Percentiles rank a stretch among this genome's conserved stretches.
Conservation (phyloP, 2,888 invertebrate genomes). For the Cryptus armator region DNA sequence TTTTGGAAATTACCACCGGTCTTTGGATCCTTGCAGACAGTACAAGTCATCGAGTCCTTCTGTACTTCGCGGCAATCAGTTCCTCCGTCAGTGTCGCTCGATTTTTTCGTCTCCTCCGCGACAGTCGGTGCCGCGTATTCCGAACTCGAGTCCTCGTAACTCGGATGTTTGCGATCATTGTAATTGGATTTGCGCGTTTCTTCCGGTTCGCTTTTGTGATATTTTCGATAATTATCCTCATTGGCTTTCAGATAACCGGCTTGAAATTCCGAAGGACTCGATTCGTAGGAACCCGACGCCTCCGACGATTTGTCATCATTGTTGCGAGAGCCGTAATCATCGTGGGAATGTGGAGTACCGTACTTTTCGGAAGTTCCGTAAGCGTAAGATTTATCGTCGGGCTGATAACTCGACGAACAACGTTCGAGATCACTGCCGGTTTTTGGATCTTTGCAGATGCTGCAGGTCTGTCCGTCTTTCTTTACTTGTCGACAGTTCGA, state of each 20-base stretch:
- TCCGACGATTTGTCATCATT: slow-evolving; percentile 32
- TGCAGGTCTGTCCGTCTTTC: slow-evolving; percentile 85
- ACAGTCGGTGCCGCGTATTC: slow-evolving; percentile 14
- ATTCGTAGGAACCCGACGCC: slow-evolving; percentile 17
- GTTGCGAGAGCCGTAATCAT: background rate
- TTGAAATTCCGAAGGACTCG: slow-evolving; percentile 25
- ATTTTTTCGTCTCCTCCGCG: slow-evolving; percentile 81
- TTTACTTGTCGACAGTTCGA: slow-evolving; percentile 69
- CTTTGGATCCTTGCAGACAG: slow-evolving; percentile 86
- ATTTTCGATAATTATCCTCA: slow-evolving; percentile 14
- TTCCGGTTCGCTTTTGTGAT: slow-evolving; percentile 11
- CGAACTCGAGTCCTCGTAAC: slow-evolving; percentile 2
- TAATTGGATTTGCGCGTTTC: slow-evolving; percentile 5
- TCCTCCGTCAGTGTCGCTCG: slow-evolving; percentile 53
- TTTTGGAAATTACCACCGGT: slow-evolving; percentile 87
- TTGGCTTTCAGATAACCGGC: slow-evolving; percentile 15
- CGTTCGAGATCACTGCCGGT: slow-evolving; percentile 87
- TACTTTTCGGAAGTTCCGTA: slow-evolving; percentile 66
- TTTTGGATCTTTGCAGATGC: slow-evolving; percentile 86
- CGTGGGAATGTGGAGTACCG: slow-evolving; percentile 52
- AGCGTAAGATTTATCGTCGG: slow-evolving; percentile 68
- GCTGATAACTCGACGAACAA: slow-evolving; percentile 87
- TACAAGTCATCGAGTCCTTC: slow-evolving; percentile 85
- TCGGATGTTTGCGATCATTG: background rate
- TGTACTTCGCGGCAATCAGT: slow-evolving; percentile 70